Conservation (phyloP, 2,797 vertebrate genomes). For the Pterois miles region DNA sequence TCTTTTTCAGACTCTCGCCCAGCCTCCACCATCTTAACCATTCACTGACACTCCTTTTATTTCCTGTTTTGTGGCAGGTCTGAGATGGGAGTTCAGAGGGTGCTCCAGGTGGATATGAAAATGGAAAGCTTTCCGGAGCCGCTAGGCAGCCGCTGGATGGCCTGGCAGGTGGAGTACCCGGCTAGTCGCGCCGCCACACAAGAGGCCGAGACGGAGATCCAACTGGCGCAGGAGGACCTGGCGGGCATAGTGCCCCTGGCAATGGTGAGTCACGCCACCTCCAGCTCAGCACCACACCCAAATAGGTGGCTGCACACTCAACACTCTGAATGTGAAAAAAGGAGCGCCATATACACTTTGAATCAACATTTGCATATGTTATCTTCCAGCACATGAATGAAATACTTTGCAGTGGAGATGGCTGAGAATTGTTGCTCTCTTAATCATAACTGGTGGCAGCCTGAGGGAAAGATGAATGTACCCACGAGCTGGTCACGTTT, state of each 20-base stretch:
- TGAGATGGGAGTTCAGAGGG: constrained; percentile 85
- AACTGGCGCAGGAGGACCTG: constrained; percentile 92
- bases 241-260: constrained; percentile 91
- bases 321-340: constrained; percentile 6
- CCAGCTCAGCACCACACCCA: constrained; percentile 23
- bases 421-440: constrained; percentile 7
- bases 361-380: constrained; percentile 31
- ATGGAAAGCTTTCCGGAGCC: constrained; percentile 89
- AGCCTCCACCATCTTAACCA: constrained; percentile 35
- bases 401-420: constrained; percentile 11
- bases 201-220: constrained; percentile 90
- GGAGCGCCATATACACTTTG: background rate
- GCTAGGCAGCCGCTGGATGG: constrained; percentile 90
- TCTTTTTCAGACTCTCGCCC: background rate
- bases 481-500: constrained; percentile 5
- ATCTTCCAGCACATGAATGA: constrained; percentile 7
- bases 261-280: constrained; percentile 87
- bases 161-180: constrained; percentile 96
- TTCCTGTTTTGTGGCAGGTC: constrained; percentile 76
- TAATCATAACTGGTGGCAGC: constrained; percentile 14
- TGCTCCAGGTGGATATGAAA: constrained; percentile 93
- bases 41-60: constrained; percentile 29
- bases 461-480: constrained; percentile 5
- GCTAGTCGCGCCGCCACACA: constrained; percentile 81
- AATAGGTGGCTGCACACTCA: background rate